These are phyloP conservation scores for Acrocephalus scirpaceus DNA, from an alignment of 2,797 vertebrate species.

Conservation along the genomic window DNA sequence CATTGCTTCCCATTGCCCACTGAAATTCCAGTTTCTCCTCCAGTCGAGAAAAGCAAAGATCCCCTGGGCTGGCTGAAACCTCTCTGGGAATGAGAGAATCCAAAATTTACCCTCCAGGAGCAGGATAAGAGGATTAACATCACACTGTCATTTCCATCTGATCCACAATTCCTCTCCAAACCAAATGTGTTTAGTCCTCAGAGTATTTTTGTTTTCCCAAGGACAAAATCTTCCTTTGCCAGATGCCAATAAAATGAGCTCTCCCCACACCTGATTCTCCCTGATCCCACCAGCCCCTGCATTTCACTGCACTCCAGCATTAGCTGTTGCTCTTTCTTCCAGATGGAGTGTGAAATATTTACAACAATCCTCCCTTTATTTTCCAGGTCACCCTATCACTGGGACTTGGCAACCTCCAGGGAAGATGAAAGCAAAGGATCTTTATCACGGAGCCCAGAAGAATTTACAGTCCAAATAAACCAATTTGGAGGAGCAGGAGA, in stretches of 20 bases:
- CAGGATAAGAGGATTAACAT: background rate
- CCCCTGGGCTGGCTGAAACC: background rate
- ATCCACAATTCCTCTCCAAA: background rate
- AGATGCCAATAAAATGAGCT: background rate
- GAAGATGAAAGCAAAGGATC: slow-evolving; percentile 36
- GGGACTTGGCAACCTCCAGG: background rate
- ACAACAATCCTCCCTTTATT: slow-evolving; percentile 20
- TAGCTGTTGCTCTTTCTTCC: background rate
- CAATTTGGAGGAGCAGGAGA: slow-evolving; percentile 13
- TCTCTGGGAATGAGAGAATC: background rate
- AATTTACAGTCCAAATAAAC: slow-evolving; percentile 59
- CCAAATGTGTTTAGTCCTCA: background rate
- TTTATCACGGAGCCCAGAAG: slow-evolving; percentile 23
- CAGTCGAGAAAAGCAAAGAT: background rate
- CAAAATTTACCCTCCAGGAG: background rate
- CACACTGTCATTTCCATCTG: background rate
- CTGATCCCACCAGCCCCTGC: background rate
- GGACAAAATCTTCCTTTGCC: background rate
- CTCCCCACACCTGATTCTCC: background rate
- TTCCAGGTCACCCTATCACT: slow-evolving; percentile 3
- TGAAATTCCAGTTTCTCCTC: background rate
- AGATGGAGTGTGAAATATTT: slow-evolving; percentile 37
- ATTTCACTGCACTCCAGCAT: background rate
- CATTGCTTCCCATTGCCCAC: background rate
- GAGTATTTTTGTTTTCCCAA: background rate